Evolutionary conservation across 2,888 invertebrate species (phyloP).

Genomic region (Lissonota sp.): DNA sequence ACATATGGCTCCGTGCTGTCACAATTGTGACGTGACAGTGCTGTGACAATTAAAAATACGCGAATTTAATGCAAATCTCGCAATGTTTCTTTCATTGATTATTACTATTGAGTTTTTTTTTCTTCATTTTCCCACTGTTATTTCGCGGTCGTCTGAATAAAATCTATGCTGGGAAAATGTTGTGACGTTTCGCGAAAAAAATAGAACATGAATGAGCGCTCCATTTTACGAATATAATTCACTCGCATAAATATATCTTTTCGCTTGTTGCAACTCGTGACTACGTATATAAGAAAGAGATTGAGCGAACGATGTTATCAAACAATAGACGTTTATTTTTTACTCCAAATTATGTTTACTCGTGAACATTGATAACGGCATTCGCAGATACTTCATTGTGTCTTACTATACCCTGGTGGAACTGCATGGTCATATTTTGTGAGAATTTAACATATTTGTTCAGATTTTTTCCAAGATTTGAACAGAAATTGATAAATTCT

Average conservation of each 20-base stretch:
- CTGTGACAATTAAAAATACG: constrained; percentile 6
- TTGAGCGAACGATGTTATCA: constrained; percentile 22
- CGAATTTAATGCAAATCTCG: constrained; percentile 53
- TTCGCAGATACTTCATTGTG: not conserved
- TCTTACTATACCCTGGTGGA: no score
- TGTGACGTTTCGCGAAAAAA: not conserved
- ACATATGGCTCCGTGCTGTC: constrained; percentile 17
- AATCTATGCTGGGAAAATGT: not conserved
- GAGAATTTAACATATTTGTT: no score
- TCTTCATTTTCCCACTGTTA: not conserved
- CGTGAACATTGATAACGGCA: constrained; percentile 28
- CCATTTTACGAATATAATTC: not conserved
- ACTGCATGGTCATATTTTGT: no score
- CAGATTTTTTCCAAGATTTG: no score
- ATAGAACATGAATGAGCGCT: not conserved
- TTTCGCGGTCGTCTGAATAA: not conserved
- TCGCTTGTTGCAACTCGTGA: constrained; percentile 29
- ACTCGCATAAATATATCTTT: constrained; percentile 10
- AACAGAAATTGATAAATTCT: no score
- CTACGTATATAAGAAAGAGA: not conserved
- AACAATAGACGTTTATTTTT: constrained; percentile 6
- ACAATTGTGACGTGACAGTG: no score
- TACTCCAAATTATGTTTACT: constrained; percentile 42
- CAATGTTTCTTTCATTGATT: constrained; percentile 7
- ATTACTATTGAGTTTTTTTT: constrained; percentile 5